These are phyloP conservation scores for Apolygus lucorum DNA, from an alignment of 1,140 invertebrate genomes.

Conservation along the genomic window DNA sequence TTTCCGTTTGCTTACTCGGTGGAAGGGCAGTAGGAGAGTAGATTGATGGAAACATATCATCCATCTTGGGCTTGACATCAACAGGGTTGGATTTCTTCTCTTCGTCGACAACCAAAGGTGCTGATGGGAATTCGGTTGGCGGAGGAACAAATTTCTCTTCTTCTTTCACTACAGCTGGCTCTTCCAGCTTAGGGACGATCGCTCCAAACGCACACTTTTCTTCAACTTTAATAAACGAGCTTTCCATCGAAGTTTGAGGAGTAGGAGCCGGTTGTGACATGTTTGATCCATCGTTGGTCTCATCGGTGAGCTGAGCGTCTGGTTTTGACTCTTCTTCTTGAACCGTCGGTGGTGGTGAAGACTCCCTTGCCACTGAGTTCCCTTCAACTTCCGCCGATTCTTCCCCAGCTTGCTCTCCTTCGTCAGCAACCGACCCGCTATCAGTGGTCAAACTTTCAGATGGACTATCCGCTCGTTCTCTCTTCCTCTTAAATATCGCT, in stretches of 20 bases:
- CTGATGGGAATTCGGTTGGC: not conserved
- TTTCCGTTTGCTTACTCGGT: slow-evolving; percentile 16
- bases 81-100: slow-evolving; percentile 22
- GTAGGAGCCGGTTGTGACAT: slow-evolving; percentile 28
- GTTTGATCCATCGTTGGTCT: slow-evolving; percentile 22
- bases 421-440: slow-evolving; percentile 56
- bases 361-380: slow-evolving; percentile 18
- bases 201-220: slow-evolving; percentile 8
- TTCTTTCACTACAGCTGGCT: slow-evolving; percentile 18
- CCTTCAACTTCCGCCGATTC: slow-evolving; percentile 28
- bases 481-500: slow-evolving; percentile 52
- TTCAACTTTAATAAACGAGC: not conserved
- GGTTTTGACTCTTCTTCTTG: slow-evolving; percentile 15
- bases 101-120: slow-evolving; percentile 17
- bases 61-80: slow-evolving; percentile 31
- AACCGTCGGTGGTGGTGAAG: not conserved
- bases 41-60: slow-evolving; percentile 27
- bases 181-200: slow-evolving; percentile 10
- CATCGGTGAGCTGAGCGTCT: slow-evolving; percentile 15
- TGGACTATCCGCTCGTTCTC: slow-evolving; percentile 60
- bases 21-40: slow-evolving; percentile 22
- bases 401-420: slow-evolving; percentile 45
- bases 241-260: slow-evolving; percentile 26
- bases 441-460: slow-evolving; percentile 71
- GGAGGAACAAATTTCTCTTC: slow-evolving; percentile 24